Evolutionary conservation across 1,140 invertebrate genomes (phyloP).

Genomic region (Drosophila busckii): DNA sequence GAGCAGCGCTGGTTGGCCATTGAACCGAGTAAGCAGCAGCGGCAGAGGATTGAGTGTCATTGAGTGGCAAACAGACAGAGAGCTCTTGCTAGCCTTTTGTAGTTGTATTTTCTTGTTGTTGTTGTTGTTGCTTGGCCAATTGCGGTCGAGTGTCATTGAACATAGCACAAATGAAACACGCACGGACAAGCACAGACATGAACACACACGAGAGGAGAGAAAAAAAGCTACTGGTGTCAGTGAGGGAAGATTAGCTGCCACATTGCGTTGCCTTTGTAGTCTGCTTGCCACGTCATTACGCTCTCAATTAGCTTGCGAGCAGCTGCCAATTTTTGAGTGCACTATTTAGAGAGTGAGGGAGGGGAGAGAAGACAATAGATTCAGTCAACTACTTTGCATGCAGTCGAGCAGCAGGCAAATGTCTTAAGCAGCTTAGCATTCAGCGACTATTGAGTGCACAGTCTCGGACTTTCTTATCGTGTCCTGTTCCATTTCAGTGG

Average conservation of each 20-base stretch:
- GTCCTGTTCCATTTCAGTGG: conserved; percentile 34
- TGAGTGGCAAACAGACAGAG: conserved; percentile 34
- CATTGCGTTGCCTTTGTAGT: conserved; percentile 13
- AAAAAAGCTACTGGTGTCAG: conserved; percentile 15
- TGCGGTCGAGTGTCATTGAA: conserved; percentile 69
- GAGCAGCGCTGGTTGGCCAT: conserved; percentile 38
- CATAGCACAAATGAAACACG: conserved; percentile 22
- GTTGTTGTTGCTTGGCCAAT: conserved; percentile 37
- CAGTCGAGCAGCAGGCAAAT: conserved; percentile 14
- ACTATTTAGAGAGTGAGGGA: neutral
- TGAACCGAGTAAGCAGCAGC: conserved; percentile 38
- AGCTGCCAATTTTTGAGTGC: conserved; percentile 12
- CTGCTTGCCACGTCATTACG: conserved; percentile 38
- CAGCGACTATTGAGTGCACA: conserved; percentile 29
- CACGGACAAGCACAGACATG: neutral
- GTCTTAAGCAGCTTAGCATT: conserved; percentile 44
- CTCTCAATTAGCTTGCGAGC: conserved; percentile 32
- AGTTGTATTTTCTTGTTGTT: conserved; percentile 8
- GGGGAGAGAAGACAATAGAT: neutral
- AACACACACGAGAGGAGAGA: too few relatives aligned
- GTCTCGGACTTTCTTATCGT: conserved; percentile 34
- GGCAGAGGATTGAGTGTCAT: conserved; percentile 22
- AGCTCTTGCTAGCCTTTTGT: conserved; percentile 13
- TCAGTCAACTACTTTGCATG: conserved; percentile 7
- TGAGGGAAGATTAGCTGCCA: conserved; percentile 9